These are phyloP conservation scores for Cryptocephalus primarius DNA, from an alignment of 2,888 invertebrate genomes.

Conservation along the genomic window DNA sequence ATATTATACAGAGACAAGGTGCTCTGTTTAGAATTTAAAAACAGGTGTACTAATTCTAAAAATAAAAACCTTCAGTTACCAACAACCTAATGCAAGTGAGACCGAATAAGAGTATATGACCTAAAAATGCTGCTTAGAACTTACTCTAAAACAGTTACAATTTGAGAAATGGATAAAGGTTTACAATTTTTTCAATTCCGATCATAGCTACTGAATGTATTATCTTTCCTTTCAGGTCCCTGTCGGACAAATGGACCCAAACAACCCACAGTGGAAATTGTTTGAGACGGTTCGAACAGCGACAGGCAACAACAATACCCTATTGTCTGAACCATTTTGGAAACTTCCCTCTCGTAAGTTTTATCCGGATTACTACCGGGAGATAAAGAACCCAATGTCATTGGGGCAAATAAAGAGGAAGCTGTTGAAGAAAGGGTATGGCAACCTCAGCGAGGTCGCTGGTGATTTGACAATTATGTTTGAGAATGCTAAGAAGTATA, in stretches of 20 bases:
- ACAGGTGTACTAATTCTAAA: too few relatives aligned
- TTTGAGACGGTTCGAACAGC: conserved; percentile 70
- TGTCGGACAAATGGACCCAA: conserved; percentile 24
- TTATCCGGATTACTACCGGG: conserved; percentile 96
- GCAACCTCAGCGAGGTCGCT: conserved; percentile 78
- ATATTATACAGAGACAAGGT: too few relatives aligned
- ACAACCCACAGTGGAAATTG: conserved; percentile 84
- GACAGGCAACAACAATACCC: conserved; percentile 54
- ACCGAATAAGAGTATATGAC: too few relatives aligned
- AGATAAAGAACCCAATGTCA: conserved; percentile 92
- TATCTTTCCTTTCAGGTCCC: too few relatives aligned
- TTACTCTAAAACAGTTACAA: too few relatives aligned
- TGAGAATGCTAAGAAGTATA: conserved; percentile 90
- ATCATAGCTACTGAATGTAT: too few relatives aligned
- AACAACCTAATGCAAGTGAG: too few relatives aligned
- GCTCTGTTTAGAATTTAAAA: too few relatives aligned
- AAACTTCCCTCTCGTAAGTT: conserved; percentile 81
- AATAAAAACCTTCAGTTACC: too few relatives aligned
- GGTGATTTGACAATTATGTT: conserved; percentile 94
- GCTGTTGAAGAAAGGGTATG: conserved; percentile 70
- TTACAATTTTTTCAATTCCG: too few relatives aligned
- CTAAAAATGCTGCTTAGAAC: too few relatives aligned
- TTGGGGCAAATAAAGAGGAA: conserved; percentile 82
- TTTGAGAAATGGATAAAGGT: too few relatives aligned
- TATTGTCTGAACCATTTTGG: conserved; percentile 87